phyloP scores from a whole-genome alignment of 2,888 invertebrate genomes.

The Calameuta pallipes region DNA sequence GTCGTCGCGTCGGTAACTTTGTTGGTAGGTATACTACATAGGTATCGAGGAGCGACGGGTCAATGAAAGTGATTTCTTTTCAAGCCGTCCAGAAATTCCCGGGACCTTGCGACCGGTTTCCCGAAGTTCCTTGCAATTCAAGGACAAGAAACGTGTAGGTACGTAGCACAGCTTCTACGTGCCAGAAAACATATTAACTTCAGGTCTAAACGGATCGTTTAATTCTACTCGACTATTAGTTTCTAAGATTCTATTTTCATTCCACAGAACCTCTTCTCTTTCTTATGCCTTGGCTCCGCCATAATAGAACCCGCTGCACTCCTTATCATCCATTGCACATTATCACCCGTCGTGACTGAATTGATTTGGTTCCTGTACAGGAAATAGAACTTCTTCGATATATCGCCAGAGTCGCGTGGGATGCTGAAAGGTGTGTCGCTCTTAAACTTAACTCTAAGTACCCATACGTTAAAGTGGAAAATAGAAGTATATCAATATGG shows the following conservation, averaged over 20 bases:
- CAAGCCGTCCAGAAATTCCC: background rate
- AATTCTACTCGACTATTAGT: background rate
- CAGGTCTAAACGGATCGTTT: background rate
- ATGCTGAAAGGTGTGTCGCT: background rate
- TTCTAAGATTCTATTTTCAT: background rate
- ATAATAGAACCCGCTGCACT: background rate
- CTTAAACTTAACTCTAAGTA: background rate
- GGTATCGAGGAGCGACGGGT: background rate
- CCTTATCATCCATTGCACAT: background rate
- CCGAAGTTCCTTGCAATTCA: background rate
- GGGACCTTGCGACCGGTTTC: background rate
- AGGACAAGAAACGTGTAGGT: background rate
- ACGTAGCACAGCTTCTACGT: background rate
- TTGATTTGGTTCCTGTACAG: background rate
- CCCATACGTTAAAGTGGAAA: background rate
- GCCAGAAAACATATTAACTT: background rate
- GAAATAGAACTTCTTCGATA: background rate
- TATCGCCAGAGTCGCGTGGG: background rate
- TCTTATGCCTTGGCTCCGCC: background rate
- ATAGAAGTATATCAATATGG: background rate
- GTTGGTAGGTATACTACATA: background rate
- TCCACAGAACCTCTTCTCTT: background rate
- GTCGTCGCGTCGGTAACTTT: background rate
- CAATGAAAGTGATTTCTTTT: constrained; percentile 6
- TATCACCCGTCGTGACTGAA: background rate